phyloP scores from a whole-genome alignment of 1,140 invertebrate genomes.

The Druon quercuslanigerum region DNA sequence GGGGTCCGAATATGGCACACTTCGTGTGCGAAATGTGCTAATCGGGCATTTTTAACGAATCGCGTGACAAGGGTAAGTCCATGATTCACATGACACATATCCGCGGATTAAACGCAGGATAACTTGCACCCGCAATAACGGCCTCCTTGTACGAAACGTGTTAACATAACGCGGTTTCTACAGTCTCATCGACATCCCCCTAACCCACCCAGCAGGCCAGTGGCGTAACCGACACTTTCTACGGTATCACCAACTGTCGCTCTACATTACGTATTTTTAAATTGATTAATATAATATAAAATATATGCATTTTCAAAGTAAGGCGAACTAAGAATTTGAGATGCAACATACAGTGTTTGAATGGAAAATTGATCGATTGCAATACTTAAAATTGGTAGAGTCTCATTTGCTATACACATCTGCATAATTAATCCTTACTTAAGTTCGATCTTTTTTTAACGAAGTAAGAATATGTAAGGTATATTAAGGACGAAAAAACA shows the following conservation, averaged over 20 bases:
- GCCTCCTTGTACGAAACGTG: conserved; percentile 61
- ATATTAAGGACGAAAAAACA: too few species aligned
- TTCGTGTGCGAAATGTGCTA: neutral
- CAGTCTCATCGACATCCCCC: conserved; percentile 51
- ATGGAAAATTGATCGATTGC: too few species aligned
- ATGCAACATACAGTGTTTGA: too few species aligned
- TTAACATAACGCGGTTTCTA: conserved; percentile 62
- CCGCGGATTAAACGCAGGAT: conserved; percentile 53
- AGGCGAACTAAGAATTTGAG: too few species aligned
- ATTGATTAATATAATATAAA: neutral
- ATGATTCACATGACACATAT: conserved; percentile 49
- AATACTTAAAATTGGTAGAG: too few species aligned
- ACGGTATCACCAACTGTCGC: conserved; percentile 21
- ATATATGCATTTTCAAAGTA: neutral
- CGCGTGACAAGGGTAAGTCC: conserved; percentile 45
- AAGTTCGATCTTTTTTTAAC: too few species aligned
- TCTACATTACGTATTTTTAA: conserved; percentile 18
- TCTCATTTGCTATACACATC: too few species aligned
- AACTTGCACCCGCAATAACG: conserved; percentile 57
- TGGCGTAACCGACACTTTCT: conserved; percentile 21
- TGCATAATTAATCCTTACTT: too few species aligned
- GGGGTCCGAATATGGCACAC: neutral
- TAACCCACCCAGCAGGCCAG: conserved; percentile 9
- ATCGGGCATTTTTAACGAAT: conserved; percentile 11
- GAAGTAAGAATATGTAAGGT: too few species aligned